These are phyloP conservation scores for Pithys albifrons DNA, from an alignment of 2,113 vertebrate species.

Conservation along the genomic window DNA sequence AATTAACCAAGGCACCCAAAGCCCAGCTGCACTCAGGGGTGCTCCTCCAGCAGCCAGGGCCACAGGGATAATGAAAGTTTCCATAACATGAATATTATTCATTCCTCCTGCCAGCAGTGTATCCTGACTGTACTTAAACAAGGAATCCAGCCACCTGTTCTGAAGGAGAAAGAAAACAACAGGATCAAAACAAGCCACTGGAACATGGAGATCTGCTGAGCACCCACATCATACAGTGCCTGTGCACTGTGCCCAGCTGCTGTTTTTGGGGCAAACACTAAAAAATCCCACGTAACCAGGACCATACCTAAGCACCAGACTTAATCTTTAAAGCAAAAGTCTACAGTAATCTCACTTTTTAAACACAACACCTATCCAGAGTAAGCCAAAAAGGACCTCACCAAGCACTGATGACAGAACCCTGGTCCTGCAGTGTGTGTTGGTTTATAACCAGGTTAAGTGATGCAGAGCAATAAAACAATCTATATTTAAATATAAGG, in stretches of 20 bases:
- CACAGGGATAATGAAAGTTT: not conserved
- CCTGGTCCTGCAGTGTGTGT: not conserved
- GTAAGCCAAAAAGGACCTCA: accelerated
- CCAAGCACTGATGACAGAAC: too few relatives aligned
- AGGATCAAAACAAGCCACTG: accelerated
- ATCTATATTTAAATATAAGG: not conserved
- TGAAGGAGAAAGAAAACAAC: accelerated
- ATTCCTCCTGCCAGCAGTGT: not conserved
- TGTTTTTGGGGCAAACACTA: not conserved
- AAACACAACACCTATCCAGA: accelerated
- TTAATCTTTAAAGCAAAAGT: not conserved
- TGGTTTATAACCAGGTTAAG: not conserved
- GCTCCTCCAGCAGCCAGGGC: not conserved
- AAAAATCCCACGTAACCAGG: accelerated
- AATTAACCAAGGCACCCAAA: accelerated
- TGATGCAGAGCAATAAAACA: not conserved
- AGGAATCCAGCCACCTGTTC: not conserved
- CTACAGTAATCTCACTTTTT: accelerated
- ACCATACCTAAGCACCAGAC: accelerated
- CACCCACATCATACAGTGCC: accelerated
- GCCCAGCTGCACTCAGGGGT: not conserved
- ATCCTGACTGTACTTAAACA: accelerated
- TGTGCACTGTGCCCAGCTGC: accelerated
- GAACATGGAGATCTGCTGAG: not conserved
- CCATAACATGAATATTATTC: accelerated